phyloP scores from a whole-genome alignment of 2,113 vertebrate genomes.

The Chiloscyllium plagiosum region DNA sequence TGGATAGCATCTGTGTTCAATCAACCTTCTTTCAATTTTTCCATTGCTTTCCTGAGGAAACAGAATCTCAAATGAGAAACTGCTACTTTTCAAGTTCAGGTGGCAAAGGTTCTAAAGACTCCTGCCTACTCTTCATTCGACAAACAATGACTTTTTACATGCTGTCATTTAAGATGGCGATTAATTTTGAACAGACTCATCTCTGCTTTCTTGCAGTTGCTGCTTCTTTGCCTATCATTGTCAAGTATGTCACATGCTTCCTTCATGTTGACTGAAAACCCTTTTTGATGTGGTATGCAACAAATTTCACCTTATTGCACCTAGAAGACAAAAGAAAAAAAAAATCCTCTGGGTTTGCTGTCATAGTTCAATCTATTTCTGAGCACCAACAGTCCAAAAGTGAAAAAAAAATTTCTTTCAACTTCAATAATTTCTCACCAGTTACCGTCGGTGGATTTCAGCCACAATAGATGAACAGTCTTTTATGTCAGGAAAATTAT shows the following conservation, averaged over 20 bases:
- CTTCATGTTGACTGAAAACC: background rate
- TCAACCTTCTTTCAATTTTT: background rate
- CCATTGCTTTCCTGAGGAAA: background rate
- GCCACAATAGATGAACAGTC: background rate
- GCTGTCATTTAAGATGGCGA: background rate
- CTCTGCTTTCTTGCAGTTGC: background rate
- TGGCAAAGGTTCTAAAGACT: background rate
- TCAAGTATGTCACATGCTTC: background rate
- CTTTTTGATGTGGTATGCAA: no score
- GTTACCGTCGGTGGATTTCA: background rate
- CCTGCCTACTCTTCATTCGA: background rate
- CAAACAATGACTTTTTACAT: background rate
- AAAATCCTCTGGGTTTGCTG: background rate
- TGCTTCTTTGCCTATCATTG: background rate
- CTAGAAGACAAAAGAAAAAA: background rate
- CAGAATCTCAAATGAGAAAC: background rate
- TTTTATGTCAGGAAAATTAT: background rate
- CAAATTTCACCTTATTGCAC: background rate
- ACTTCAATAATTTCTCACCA: background rate
- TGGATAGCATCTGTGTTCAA: slow-evolving; percentile 4
- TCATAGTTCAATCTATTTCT: background rate
- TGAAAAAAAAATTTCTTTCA: background rate
- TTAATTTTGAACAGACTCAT: background rate
- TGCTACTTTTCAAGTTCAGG: background rate
- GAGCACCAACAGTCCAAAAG: background rate